Evolutionary conservation across 2,113 vertebrate genomes (phyloP).

Genomic region (Azemiops feae): DNA sequence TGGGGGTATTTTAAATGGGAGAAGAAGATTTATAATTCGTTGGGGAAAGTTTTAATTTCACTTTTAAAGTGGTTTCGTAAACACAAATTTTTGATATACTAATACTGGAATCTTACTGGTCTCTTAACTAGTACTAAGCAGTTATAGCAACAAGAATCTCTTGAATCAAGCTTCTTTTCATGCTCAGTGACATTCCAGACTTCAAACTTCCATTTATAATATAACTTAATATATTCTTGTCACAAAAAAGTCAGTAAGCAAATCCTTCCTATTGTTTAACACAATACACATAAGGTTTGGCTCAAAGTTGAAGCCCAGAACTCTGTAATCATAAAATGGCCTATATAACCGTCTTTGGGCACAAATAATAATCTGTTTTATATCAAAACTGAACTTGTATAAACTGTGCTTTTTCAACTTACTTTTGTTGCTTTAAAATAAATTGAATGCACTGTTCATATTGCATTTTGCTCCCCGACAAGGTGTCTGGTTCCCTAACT

Average conservation of each 20-base stretch:
- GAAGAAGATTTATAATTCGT: not conserved
- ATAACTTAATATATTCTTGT: constrained; percentile 7
- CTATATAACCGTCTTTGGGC: constrained; percentile 43
- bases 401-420: constrained; percentile 53
- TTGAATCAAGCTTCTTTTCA: not conserved
- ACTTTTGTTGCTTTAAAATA: constrained; percentile 52
- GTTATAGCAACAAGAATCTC: not conserved
- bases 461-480: constrained; percentile 38
- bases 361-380: constrained; percentile 46
- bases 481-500: constrained; percentile 18
- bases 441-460: constrained; percentile 34
- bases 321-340: constrained; percentile 38
- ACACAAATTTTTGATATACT: not conserved
- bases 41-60: not conserved
- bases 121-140: not conserved
- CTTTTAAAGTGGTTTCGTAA: not conserved
- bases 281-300: constrained; percentile 10
- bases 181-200: not conserved
- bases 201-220: not conserved
- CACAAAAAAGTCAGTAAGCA: fast-evolving
- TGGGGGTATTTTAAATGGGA: not conserved
- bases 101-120: not conserved
- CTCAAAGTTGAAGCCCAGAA: not conserved
- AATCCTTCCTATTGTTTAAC: not conserved
- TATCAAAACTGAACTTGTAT: constrained; percentile 56